Base-by-base conservation (phyloP, 2,888 invertebrate genomes). In the Eurytoma adleriae region DNA sequence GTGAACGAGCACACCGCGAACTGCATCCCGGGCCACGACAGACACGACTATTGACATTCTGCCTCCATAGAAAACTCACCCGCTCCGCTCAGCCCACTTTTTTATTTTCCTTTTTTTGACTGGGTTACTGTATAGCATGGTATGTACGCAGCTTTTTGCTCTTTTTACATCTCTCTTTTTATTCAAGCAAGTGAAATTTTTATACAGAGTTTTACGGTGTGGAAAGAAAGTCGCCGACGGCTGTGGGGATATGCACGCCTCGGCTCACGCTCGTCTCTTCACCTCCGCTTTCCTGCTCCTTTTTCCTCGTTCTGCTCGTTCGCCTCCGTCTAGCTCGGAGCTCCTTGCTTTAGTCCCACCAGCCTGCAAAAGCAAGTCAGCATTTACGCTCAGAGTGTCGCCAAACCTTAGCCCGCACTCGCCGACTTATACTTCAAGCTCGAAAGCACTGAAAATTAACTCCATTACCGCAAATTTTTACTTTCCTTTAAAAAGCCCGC, bases 141-240 rank as follows among this genome's bases (percentile, higher is more conserved):
- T 40, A 40, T 10, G 40, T 40, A 40, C 40, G 40, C 40, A 40
- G 40, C 10, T 54, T 40, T 61, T 61, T 20, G 18, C 24, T n/a
- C 61, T 27, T 27, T 62, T 27, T 62, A 5, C 27, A 16, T 16
- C 40, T 40, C 48, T 73, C 40, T 73, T 78, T 81, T 81, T 81
- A 81, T 81, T 81, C 78, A 78, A 78, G 68, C 78, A 78, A 74
- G 78, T 70, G 70, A 78, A 78, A 81, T 78, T 78, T 78, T 74
- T 81, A 81, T 70, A 81, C 68, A 81, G 78, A 78, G 74, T 81
- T 81, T 78, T 70, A 78, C 81, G 78, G 69, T 73, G 81, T 71
- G 78, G 80, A 78, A 73, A 62, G 70, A 77, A 80, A 73, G 66
- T 67, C 70, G 74, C 73, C 80, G 48, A 52, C 66, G 73, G 27